Evolutionary conservation across 2,888 invertebrate genomes (phyloP), one percentile per base, ranked within the genome.

Genomic region (Xestia ashworthii): DNA sequence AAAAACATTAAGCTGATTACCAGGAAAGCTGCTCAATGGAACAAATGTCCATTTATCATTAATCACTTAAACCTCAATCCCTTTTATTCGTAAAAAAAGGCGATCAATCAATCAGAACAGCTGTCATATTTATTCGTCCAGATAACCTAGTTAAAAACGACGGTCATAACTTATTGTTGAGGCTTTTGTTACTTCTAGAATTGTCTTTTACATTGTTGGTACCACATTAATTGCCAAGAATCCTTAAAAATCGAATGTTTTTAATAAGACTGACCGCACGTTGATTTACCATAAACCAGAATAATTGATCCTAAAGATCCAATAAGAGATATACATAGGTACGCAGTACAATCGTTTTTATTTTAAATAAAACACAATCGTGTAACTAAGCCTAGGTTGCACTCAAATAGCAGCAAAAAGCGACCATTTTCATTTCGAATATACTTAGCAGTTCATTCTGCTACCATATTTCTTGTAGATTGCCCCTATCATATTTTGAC

Each of bases 21-120:
- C 25, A 41, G 58, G 53, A 60, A 75, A 74, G 19, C 53, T 44
- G 76, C 14, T 77, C 71, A 74, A 70, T 82, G 48, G 67, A 73
- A 69, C 64, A 74, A 86, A 70, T 32, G 48, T 67, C 62, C 41
- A 62, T 78, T 71, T 62, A 74, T 71, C 78, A 84, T 84, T 79
- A 86, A 84, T 84, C 83, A 84, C 55, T 70, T 81, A 64, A 74
- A 64, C 74, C 77, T 46, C 76, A 76, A 66, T 68, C 66, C 66
- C n/a, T 58, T 82, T 78, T 75, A 78, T 86, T 84, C 62, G 67
- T 58, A 66, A 70, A 86, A 83, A 84, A 66, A 53, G 9, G 12
- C 60, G 64, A 73, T 86, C 67, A n/a, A 84, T 84, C 83, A 82
- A 67, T 75, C 83, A 72, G 38, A 81, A 60, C 74, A 32, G 53